phyloP scores from a whole-genome alignment of 2,113 vertebrate genomes.

The Guaruba guarouba region DNA sequence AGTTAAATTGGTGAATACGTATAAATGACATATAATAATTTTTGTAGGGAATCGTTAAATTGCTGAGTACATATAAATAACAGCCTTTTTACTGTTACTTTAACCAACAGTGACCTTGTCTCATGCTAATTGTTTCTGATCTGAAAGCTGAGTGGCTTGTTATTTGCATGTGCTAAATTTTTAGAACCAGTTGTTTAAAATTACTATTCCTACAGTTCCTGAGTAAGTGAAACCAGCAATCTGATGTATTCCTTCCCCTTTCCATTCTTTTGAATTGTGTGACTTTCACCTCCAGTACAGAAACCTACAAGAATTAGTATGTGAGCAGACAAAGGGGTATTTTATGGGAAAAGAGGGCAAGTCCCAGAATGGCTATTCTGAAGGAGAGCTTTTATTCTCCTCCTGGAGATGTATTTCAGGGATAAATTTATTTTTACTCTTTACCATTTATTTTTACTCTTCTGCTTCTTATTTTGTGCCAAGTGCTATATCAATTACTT shows the following conservation, averaged over 20 bases:
- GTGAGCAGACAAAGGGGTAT: background rate
- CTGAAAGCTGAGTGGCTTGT: background rate
- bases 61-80: background rate
- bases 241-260: background rate
- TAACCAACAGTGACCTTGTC: background rate
- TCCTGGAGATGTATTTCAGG: background rate
- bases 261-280: background rate
- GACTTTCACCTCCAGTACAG: background rate
- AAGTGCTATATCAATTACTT: background rate
- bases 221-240: background rate
- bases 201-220: background rate
- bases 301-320: background rate
- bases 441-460: background rate
- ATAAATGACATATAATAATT: background rate
- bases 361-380: background rate
- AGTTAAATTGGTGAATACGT: background rate
- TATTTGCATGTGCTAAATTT: background rate
- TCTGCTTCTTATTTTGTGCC: background rate
- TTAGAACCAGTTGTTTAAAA: background rate
- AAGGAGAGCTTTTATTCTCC: background rate
- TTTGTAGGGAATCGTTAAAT: background rate
- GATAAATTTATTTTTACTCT: background rate
- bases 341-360: background rate
- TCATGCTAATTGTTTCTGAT: background rate
- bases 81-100: background rate